Evolutionary conservation across 2,113 vertebrate species (phyloP).

Genomic region (Cryptotis parvus): DNA sequence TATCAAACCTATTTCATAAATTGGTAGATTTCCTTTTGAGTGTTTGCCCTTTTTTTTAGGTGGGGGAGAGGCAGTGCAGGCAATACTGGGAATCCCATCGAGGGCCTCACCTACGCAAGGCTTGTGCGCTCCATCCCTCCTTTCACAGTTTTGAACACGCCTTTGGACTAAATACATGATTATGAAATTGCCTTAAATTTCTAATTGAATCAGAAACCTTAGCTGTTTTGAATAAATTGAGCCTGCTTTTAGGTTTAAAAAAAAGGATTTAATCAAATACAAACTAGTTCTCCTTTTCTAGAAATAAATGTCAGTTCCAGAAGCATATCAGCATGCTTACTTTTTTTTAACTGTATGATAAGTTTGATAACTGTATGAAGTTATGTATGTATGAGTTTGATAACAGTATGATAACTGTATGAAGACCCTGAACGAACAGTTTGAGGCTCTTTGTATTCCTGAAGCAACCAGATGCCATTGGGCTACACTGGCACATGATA

Average conservation of each 20-base stretch:
- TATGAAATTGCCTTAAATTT: conserved; percentile 46
- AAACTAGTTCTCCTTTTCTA: conserved; percentile 23
- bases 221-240: conserved; percentile 26
- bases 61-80: too few relatives aligned
- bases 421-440: too few relatives aligned
- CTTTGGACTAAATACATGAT: conserved; percentile 16
- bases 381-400: too few relatives aligned
- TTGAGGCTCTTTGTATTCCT: too few relatives aligned
- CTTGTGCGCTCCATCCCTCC: too few relatives aligned
- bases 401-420: too few relatives aligned
- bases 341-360: background rate
- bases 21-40: conserved; percentile 11
- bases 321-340: background rate
- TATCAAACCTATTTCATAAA: background rate
- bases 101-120: too few relatives aligned
- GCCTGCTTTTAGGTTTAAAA: background rate
- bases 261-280: background rate
- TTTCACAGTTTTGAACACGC: conserved; percentile 31
- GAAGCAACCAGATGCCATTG: too few relatives aligned
- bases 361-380: too few relatives aligned
- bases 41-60: too few relatives aligned
- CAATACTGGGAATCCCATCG: too few relatives aligned
- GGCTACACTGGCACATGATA: too few relatives aligned
- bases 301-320: conserved; percentile 13
- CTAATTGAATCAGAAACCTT: conserved; percentile 26